Evolutionary conservation across 2,797 vertebrate genomes (phyloP).

Genomic region (Gymnopithys bicolor): DNA sequence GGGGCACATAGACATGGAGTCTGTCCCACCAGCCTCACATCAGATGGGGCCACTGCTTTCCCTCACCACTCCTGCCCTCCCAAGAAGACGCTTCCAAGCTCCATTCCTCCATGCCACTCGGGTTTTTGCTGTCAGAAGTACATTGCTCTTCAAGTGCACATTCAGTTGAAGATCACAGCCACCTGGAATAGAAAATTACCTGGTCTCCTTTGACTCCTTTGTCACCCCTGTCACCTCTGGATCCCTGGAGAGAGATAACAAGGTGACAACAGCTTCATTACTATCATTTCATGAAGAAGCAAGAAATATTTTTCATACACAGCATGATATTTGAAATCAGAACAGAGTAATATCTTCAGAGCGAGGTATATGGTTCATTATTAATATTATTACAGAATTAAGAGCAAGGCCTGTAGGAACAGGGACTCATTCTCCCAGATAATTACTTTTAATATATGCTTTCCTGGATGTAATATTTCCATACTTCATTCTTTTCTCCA

Average conservation of each 20-base stretch:
- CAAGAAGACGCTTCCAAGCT: not conserved
- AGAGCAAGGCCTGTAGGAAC: not conserved
- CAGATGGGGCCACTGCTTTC: not conserved
- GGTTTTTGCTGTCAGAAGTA: not conserved
- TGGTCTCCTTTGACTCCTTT: conserved; percentile 92
- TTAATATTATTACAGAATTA: not conserved
- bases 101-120: not conserved
- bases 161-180: not conserved
- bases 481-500: not conserved
- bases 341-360: not conserved
- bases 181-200: conserved; percentile 74
- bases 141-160: not conserved
- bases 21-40: not conserved
- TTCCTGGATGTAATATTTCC: not conserved
- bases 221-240: conserved; percentile 89
- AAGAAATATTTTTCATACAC: not conserved
- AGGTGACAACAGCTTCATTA: not conserved
- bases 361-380: not conserved
- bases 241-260: conserved; percentile 81
- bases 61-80: not conserved
- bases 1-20: fast-evolving
- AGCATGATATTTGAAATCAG: fast-evolving
- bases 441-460: not conserved
- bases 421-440: not conserved
- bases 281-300: not conserved